Evolutionary conservation across 2,113 vertebrate species (phyloP).

Genomic region (Sapayoa aenigma): DNA sequence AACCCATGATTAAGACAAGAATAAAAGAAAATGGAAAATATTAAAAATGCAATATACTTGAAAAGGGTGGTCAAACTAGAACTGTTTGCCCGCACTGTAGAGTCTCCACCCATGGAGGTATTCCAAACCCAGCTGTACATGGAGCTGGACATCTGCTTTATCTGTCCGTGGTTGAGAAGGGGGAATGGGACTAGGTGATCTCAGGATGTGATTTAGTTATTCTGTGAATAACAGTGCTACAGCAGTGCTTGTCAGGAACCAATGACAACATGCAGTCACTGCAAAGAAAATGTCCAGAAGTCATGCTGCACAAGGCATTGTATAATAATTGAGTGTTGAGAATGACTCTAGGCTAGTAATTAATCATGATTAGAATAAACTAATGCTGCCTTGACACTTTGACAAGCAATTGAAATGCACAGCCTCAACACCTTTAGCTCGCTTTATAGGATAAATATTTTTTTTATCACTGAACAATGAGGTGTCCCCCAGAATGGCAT

Average conservation of each 20-base stretch:
- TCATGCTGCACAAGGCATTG: background rate
- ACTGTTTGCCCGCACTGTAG: background rate
- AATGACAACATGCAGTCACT: background rate
- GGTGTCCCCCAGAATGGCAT: background rate
- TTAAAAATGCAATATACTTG: background rate
- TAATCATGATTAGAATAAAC: background rate
- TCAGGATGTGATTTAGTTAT: background rate
- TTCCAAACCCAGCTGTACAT: background rate
- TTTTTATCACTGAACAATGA: background rate
- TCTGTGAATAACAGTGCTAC: background rate
- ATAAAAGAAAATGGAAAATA: background rate
- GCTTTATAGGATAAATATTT: background rate
- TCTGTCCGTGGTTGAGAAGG: background rate
- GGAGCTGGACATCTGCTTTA: background rate
- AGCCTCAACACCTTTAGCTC: background rate
- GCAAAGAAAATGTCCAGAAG: background rate
- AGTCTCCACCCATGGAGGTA: background rate
- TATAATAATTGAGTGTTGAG: background rate
- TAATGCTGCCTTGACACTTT: background rate
- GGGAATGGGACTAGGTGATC: background rate
- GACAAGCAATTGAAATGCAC: background rate
- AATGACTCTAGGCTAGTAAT: background rate
- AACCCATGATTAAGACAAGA: background rate
- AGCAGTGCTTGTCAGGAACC: background rate
- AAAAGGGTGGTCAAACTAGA: background rate